These are phyloP conservation scores for Clusia tigrina DNA, from an alignment of 2,888 invertebrate species.

Conservation along the genomic window DNA sequence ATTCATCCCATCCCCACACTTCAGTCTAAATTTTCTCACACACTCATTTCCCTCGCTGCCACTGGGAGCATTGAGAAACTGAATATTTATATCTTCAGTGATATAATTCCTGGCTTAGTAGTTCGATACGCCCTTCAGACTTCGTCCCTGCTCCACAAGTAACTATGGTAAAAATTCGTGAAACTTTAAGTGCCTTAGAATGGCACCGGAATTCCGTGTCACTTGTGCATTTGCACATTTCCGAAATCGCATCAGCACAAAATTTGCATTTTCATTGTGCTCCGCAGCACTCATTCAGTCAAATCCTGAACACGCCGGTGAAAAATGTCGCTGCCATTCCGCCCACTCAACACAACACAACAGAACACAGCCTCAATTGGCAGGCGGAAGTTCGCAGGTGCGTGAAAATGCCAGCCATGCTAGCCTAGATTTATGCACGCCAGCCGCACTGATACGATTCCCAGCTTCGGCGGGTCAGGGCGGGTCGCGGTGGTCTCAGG, in stretches of 20 bases:
- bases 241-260: not conserved
- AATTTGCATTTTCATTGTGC: not conserved
- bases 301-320: not conserved
- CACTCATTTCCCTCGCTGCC: too few species aligned
- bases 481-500: not conserved
- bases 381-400: slow-evolving; percentile 24
- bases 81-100: too few species aligned
- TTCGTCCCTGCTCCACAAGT: too few species aligned
- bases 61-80: too few species aligned
- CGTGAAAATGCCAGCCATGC: slow-evolving; percentile 5
- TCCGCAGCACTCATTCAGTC: not conserved
- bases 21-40: too few species aligned
- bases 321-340: not conserved
- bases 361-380: not conserved
- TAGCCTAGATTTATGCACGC: slow-evolving; percentile 10
- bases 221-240: too few species aligned
- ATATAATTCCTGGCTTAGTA: too few species aligned
- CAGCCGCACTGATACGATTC: not conserved
- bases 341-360: not conserved
- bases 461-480: not conserved
- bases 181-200: too few species aligned
- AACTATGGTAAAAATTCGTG: too few species aligned
- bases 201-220: too few species aligned
- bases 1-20: too few species aligned
- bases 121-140: too few species aligned